These are phyloP conservation scores for Lithodes maja DNA, from an alignment of 2,888 invertebrate genomes.

Conservation along the genomic window DNA sequence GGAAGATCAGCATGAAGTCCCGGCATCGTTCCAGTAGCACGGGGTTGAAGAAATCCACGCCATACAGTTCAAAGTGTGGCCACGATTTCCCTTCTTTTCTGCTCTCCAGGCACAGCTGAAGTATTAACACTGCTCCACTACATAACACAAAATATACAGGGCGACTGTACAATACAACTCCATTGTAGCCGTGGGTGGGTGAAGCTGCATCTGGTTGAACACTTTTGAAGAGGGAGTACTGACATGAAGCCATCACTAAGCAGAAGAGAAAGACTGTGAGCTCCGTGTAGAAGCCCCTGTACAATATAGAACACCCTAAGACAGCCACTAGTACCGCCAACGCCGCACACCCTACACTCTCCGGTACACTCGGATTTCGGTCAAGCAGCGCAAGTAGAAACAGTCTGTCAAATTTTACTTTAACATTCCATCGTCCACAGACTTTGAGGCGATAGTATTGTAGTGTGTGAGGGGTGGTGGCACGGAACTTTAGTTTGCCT, in stretches of 20 bases:
- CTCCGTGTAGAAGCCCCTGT: conserved; percentile 91
- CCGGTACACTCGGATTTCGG: conserved; percentile 88
- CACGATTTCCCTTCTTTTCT: conserved; percentile 32
- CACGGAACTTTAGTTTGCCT: conserved; percentile 66
- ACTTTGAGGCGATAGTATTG: conserved; percentile 86
- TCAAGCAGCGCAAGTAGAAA: conserved; percentile 94
- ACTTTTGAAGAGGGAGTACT: conserved; percentile 96
- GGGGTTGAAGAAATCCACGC: conserved; percentile 78
- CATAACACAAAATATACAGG: conserved; percentile 73
- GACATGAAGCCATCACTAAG: conserved; percentile 97
- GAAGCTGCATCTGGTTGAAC: conserved; percentile 99
- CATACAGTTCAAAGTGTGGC: conserved; percentile 74
- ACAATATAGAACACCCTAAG: conserved; percentile 88
- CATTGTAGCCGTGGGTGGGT: conserved; percentile 98
- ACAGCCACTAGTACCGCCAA: conserved; percentile 90
- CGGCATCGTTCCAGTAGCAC: conserved; percentile 81
- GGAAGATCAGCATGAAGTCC: conserved; percentile 85
- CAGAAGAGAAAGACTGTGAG: conserved; percentile 95
- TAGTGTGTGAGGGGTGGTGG: conserved; percentile 74
- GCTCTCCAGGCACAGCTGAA: conserved; percentile 61
- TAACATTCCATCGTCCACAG: conserved; percentile 76
- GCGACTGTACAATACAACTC: conserved; percentile 91
- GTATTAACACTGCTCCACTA: conserved; percentile 74
- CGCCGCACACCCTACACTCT: conserved; percentile 87
- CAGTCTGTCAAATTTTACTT: conserved; percentile 93